These are phyloP conservation scores for Rhinogobius similis DNA, from an alignment of 2,113 vertebrate species.

Conservation along the genomic window DNA sequence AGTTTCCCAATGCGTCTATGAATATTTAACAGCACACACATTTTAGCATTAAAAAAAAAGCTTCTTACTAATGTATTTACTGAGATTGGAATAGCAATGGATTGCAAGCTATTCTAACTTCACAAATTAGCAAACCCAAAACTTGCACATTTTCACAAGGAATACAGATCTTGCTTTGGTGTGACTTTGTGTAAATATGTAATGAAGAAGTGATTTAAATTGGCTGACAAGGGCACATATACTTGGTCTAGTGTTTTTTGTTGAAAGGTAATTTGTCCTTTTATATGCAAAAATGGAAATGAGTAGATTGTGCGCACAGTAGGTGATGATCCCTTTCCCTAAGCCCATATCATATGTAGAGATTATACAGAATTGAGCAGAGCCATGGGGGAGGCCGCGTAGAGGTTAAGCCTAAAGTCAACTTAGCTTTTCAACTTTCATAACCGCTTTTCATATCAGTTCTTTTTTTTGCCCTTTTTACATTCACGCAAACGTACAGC, in stretches of 20 bases:
- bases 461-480: background rate
- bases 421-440: slow-evolving; percentile 31
- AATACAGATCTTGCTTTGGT: background rate
- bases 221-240: too few species aligned
- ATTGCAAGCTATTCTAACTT: background rate
- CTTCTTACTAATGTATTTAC: background rate
- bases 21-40: background rate
- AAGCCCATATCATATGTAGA: slow-evolving; percentile 67
- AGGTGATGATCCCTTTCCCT: slow-evolving; percentile 53
- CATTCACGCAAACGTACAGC: background rate
- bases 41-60: too few species aligned
- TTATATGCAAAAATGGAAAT: slow-evolving; percentile 1
- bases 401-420: slow-evolving; percentile 66
- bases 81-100: background rate
- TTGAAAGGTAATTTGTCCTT: slow-evolving; percentile 4
- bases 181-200: background rate
- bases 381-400: slow-evolving; percentile 30
- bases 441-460: slow-evolving; percentile 52
- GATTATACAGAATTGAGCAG: slow-evolving; percentile 53
- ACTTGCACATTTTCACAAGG: background rate
- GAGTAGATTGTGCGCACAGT: slow-evolving; percentile 26
- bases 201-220: background rate
- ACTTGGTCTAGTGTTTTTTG: background rate
- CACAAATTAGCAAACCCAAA: background rate
- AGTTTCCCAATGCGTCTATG: background rate